Conservation (phyloP, 1,140 invertebrate species). For the Papilio machaon region DNA sequence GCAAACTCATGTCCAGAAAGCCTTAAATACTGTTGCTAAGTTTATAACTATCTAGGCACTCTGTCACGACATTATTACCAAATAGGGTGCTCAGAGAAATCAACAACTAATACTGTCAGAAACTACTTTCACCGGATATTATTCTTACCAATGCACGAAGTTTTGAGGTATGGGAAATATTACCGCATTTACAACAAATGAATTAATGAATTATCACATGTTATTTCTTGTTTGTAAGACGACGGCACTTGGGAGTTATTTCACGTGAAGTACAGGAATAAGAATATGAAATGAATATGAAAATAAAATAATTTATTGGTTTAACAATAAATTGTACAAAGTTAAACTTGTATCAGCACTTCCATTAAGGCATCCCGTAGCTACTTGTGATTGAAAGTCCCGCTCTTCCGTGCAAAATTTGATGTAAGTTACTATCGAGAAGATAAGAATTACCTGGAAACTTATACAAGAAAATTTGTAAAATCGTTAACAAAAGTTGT, state of each 20-base stretch:
- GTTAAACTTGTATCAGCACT: too few species aligned
- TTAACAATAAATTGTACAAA: too few species aligned
- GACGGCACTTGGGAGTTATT: neutral
- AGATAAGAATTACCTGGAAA: too few species aligned
- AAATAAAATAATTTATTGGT: too few species aligned
- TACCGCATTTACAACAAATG: neutral
- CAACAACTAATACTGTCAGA: neutral
- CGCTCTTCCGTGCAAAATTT: too few species aligned
- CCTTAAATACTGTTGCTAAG: neutral
- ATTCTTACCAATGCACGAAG: neutral
- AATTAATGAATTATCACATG: neutral
- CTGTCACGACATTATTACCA: neutral
- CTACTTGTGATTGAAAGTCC: too few species aligned
- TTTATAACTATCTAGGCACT: too few species aligned
- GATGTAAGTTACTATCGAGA: too few species aligned
- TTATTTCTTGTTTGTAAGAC: neutral
- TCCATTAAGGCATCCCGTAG: too few species aligned
- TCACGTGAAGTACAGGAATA: neutral
- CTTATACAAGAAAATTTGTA: too few species aligned
- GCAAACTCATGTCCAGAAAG: neutral
- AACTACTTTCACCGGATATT: conserved; percentile 16
- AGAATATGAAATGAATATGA: neutral
- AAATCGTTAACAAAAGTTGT: too few species aligned
- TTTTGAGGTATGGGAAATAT: neutral
- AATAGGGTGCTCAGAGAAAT: conserved; percentile 9